Percentiles rank a stretch among this genome's conserved stretches.
phyloP scores from a whole-genome alignment of 2,888 invertebrate genomes.

The Eubasilissa splendida region DNA sequence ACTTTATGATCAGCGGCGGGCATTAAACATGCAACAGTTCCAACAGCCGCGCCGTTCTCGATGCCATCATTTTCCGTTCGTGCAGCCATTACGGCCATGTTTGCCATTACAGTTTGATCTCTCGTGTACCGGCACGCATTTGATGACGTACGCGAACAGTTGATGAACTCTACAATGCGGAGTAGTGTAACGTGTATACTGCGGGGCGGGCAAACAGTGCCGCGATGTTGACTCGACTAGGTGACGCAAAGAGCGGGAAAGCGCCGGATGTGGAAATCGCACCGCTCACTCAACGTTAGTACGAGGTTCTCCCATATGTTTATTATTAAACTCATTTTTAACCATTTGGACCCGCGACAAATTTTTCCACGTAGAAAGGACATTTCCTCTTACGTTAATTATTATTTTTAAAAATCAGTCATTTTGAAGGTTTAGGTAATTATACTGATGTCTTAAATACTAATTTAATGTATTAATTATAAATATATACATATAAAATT shows the following conservation, averaged over 20 bases:
- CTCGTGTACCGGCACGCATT: slow-evolving; percentile 13
- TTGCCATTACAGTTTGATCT: slow-evolving; percentile 15
- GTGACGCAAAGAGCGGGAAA: slow-evolving; percentile 5
- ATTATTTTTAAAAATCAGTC: too few relatives aligned
- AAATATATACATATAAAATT: too few relatives aligned
- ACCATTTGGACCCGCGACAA: too few relatives aligned
- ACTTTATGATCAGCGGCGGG: too few relatives aligned
- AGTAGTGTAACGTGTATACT: neutral
- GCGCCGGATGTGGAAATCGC: neutral
- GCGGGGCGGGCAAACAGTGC: slow-evolving; percentile 4
- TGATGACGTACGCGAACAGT: slow-evolving; percentile 11
- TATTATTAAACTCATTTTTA: too few relatives aligned
- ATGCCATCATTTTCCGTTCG: slow-evolving; percentile 8
- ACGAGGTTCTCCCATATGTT: too few relatives aligned
- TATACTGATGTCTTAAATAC: too few relatives aligned
- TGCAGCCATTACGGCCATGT: slow-evolving; percentile 10
- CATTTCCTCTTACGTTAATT: too few relatives aligned
- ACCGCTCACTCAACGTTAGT: neutral
- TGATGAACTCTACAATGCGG: slow-evolving; percentile 7
- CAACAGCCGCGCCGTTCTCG: neutral
- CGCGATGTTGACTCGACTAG: neutral
- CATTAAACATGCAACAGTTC: too few relatives aligned
- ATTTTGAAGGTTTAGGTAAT: too few relatives aligned
- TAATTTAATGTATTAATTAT: too few relatives aligned
- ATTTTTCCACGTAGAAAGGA: too few relatives aligned